A percentile compares a stretch with the other conserved stretches of the same genome.
Conservation (phyloP, 1,140 invertebrate genomes). For the Drosophila simulans region DNA sequence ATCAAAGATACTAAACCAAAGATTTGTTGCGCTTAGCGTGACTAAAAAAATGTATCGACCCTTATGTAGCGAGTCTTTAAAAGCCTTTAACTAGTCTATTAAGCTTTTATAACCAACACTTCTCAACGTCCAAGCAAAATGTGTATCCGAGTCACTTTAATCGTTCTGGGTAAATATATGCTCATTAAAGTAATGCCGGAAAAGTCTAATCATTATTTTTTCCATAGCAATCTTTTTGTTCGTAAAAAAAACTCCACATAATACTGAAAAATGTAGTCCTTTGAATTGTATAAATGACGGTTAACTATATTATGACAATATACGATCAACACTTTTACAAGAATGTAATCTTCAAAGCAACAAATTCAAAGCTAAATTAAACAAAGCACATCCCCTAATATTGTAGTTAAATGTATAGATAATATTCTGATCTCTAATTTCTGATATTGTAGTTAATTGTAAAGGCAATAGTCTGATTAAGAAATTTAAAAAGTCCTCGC, state of each 20-base stretch:
- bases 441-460: too few species aligned
- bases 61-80: background rate
- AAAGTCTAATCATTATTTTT: background rate
- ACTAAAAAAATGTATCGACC: background rate
- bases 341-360: too few species aligned
- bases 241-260: background rate
- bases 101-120: too few species aligned
- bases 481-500: background rate
- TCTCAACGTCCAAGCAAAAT: background rate
- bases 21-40: background rate
- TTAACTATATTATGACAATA: background rate
- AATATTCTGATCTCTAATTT: too few species aligned
- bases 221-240: background rate
- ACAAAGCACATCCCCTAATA: too few species aligned
- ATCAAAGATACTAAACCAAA: background rate
- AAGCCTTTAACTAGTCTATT: background rate
- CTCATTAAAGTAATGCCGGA: too few species aligned
- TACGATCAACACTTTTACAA: too few species aligned
- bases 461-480: background rate
- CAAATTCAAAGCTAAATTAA: too few species aligned
- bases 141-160: background rate
- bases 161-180: background rate
- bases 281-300: background rate
- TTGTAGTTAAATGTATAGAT: too few species aligned
- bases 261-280: slow-evolving; percentile 1